Conservation (phyloP, 2,888 invertebrate species). For the Ochropleura plecta region DNA sequence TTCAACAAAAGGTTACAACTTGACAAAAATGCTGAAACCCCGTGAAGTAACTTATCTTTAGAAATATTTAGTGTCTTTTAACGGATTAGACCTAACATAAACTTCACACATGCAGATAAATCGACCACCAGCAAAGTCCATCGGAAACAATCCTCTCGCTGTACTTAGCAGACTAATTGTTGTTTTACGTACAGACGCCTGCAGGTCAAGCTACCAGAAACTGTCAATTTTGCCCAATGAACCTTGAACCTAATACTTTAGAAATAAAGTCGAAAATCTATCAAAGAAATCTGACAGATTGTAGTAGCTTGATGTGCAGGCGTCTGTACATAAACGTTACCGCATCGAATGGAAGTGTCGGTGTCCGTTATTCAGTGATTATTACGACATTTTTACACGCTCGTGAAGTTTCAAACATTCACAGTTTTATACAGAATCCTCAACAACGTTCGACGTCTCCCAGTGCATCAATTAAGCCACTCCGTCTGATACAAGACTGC, state of each 20-base stretch:
- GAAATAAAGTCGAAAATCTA: too few species aligned
- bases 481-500: constrained; percentile 60
- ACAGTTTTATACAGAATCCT: constrained; percentile 49
- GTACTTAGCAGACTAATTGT: constrained; percentile 8
- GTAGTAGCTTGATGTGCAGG: too few species aligned
- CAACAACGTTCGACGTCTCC: constrained; percentile 60
- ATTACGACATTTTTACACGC: constrained; percentile 41
- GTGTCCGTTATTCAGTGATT: constrained; percentile 12
- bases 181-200: too few species aligned
- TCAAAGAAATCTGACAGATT: too few species aligned
- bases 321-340: neutral
- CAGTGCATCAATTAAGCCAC: constrained; percentile 65
- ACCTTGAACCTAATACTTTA: too few species aligned
- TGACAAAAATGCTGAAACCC: neutral
- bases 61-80: neutral
- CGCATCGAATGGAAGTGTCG: constrained; percentile 6
- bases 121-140: constrained; percentile 8
- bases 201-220: too few species aligned
- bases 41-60: neutral
- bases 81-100: constrained; percentile 11
- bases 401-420: constrained; percentile 27
- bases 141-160: neutral
- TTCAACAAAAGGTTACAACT: neutral
- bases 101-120: neutral
- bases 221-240: too few species aligned